Evolutionary conservation across 2,113 vertebrate genomes (phyloP).

Genomic region (Ciconia boyciana): DNA sequence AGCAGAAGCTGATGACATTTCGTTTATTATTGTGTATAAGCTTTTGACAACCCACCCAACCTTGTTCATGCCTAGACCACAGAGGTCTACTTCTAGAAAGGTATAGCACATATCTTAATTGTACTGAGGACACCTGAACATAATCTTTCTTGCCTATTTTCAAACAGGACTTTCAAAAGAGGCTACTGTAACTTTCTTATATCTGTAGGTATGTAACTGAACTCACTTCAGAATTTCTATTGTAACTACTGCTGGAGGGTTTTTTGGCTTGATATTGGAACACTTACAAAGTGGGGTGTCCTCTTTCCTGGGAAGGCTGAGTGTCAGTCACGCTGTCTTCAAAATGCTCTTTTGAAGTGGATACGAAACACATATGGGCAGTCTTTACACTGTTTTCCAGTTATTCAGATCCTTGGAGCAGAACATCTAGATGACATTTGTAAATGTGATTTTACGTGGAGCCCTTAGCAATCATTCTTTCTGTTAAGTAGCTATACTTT

Average conservation of each 20-base stretch:
- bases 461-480: conserved; percentile 1
- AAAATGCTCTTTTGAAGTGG: not conserved
- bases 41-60: not conserved
- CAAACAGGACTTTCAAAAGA: not conserved
- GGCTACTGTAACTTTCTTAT: not conserved
- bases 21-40: not conserved
- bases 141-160: not conserved
- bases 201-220: not conserved
- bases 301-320: not conserved
- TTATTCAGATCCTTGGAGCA: not conserved
- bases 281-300: accelerated
- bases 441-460: not conserved
- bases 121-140: not conserved
- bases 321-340: not conserved
- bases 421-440: not conserved
- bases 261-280: not conserved
- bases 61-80: not conserved
- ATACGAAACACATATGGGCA: not conserved
- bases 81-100: not conserved
- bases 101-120: not conserved
- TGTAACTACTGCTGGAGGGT: not conserved
- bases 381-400: not conserved
- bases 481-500: not conserved
- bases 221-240: not conserved
- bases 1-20: not conserved